phyloP scores from a whole-genome alignment of 2,888 invertebrate species.

The Lymantria monacha region DNA sequence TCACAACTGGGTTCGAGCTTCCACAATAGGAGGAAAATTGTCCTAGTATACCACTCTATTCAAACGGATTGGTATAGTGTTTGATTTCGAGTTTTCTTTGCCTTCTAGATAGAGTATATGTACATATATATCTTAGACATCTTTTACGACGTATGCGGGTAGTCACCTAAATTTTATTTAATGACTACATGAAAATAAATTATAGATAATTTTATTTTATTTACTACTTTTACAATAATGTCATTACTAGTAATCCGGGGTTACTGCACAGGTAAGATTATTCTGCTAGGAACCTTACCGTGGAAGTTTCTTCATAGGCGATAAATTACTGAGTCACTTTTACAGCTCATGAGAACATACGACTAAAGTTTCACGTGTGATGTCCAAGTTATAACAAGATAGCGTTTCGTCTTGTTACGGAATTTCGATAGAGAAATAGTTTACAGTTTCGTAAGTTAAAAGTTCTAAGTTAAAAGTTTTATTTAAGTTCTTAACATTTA shows the following conservation, averaged over 20 bases:
- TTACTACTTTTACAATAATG: too few relatives aligned
- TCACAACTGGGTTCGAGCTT: too few relatives aligned
- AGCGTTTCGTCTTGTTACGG: constrained; percentile 33
- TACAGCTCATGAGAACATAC: constrained; percentile 74
- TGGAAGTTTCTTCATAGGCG: constrained; percentile 66
- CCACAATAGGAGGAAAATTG: too few relatives aligned
- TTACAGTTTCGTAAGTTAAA: constrained; percentile 9
- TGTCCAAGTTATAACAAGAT: constrained; percentile 35
- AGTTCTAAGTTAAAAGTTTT: constrained; percentile 1
- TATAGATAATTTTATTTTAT: too few relatives aligned
- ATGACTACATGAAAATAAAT: too few relatives aligned
- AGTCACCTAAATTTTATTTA: too few relatives aligned
- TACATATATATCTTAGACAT: too few relatives aligned
- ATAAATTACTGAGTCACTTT: constrained; percentile 79
- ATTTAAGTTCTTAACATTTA: background rate
- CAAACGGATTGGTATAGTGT: too few relatives aligned
- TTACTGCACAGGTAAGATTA: constrained; percentile 61
- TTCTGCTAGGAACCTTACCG: constrained; percentile 47
- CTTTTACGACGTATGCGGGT: too few relatives aligned
- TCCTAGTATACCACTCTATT: too few relatives aligned
- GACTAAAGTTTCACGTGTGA: constrained; percentile 55
- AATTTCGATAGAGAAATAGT: constrained; percentile 13
- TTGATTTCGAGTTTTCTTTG: too few relatives aligned
- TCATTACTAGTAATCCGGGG: constrained; percentile 25
- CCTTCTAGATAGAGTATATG: too few relatives aligned